Conservation (phyloP, 2,888 invertebrate species). For the Cabera pusaria region DNA sequence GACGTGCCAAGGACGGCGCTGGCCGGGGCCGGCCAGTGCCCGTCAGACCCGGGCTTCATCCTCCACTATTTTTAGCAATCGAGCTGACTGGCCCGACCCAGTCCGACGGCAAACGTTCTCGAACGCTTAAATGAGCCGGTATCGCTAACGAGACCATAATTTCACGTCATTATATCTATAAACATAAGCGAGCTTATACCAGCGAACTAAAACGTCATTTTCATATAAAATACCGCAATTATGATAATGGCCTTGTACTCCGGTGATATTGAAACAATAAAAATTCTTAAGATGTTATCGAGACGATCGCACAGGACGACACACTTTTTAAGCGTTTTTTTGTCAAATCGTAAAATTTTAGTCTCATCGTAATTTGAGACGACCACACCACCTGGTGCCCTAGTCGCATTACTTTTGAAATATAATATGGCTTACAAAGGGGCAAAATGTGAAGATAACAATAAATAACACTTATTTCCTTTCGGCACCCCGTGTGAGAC, state of each 20-base stretch:
- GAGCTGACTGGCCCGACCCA: conserved; percentile 48
- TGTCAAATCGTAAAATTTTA: conserved; percentile 24
- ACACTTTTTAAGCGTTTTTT: conserved; percentile 7
- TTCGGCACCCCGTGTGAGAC: conserved; percentile 48
- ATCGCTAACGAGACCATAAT: conserved; percentile 44
- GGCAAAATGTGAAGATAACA: conserved; percentile 42
- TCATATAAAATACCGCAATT: conserved; percentile 27
- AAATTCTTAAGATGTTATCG: conserved; percentile 12
- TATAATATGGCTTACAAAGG: conserved; percentile 53
- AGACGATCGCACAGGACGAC: conserved; percentile 5
- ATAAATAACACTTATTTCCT: conserved; percentile 57
- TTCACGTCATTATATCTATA: conserved; percentile 35
- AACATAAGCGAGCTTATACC: conserved; percentile 31
- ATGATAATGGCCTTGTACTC: conserved; percentile 22
- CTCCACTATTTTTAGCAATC: conserved; percentile 77
- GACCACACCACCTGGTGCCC: conserved; percentile 57
- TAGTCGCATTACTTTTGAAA: conserved; percentile 55
- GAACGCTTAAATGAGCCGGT: conserved; percentile 39
- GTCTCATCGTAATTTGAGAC: conserved; percentile 59
- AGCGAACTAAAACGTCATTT: conserved; percentile 24
- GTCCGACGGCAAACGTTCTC: conserved; percentile 44
- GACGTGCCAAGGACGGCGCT: conserved; percentile 65
- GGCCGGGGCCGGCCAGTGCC: conserved; percentile 30
- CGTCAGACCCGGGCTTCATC: conserved; percentile 40
- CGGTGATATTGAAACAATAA: conserved; percentile 14